Evolutionary conservation across 2,797 vertebrate species (phyloP).

Genomic region (Sebastolobus altivelis): DNA sequence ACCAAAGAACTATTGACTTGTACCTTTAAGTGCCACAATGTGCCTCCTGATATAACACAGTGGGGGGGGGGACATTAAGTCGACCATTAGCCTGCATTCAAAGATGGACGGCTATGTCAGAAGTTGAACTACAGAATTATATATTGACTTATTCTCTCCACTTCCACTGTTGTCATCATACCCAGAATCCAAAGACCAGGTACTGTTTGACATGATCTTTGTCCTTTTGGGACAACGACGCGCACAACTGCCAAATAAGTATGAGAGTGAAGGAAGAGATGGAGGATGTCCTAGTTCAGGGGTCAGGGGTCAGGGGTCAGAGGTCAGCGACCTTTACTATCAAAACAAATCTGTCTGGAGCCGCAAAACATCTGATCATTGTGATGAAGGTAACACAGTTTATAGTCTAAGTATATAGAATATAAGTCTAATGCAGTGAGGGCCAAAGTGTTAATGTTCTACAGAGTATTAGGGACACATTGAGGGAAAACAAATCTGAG

Average conservation of each 20-base stretch:
- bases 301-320: neutral
- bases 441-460: too few species aligned
- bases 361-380: too few species aligned
- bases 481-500: too few species aligned
- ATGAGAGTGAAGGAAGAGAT: conserved; percentile 30
- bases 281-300: conserved; percentile 33
- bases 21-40: conserved; percentile 20
- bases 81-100: conserved; percentile 1
- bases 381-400: too few species aligned
- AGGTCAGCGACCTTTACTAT: too few species aligned
- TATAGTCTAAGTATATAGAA: too few species aligned
- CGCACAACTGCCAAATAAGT: conserved; percentile 54
- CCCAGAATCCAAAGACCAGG: conserved; percentile 36
- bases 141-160: conserved; percentile 18
- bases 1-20: conserved; percentile 55
- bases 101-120: conserved; percentile 5
- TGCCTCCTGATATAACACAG: conserved; percentile 12
- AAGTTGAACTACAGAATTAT: neutral
- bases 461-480: too few species aligned
- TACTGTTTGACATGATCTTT: conserved; percentile 48
- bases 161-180: conserved; percentile 9
- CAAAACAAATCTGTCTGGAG: too few species aligned
- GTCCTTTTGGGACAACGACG: conserved; percentile 48
- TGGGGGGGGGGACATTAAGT: conserved; percentile 18
- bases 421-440: too few species aligned